A percentile compares a stretch with the other conserved stretches of the same genome.
phyloP scores from a whole-genome alignment of 1,140 invertebrate genomes.

The Aricia agestis region DNA sequence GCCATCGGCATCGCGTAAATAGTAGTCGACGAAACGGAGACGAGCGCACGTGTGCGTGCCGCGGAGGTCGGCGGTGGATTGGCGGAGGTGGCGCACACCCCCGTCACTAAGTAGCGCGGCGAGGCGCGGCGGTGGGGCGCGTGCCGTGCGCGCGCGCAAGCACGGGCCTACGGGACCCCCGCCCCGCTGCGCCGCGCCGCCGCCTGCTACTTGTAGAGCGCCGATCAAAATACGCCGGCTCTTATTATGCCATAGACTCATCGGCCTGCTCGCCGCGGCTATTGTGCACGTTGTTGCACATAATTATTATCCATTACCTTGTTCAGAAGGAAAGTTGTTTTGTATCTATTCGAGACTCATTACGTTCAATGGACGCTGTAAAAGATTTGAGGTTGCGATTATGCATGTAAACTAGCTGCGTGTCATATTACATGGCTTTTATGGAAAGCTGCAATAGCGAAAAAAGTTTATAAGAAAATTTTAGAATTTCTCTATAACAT shows the following conservation, averaged over 20 bases:
- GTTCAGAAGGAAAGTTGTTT: slow-evolving; percentile 60
- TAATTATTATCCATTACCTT: slow-evolving; percentile 74
- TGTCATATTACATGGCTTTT: slow-evolving; percentile 1
- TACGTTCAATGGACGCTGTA: slow-evolving; percentile 57
- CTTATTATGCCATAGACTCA: slow-evolving; percentile 70
- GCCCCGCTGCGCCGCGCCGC: slow-evolving; percentile 34
- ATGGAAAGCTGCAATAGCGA: not conserved
- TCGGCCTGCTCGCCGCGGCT: slow-evolving; percentile 57
- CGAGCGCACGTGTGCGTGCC: slow-evolving; percentile 60
- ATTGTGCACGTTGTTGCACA: slow-evolving; percentile 68
- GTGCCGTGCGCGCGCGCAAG: slow-evolving; percentile 53
- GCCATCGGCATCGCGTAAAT: slow-evolving; percentile 71
- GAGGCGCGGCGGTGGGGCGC: slow-evolving; percentile 55
- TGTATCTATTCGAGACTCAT: slow-evolving; percentile 66
- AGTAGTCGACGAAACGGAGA: slow-evolving; percentile 32
- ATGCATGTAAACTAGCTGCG: slow-evolving; percentile 6
- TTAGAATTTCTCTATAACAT: not conserved
- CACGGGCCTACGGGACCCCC: slow-evolving; percentile 34
- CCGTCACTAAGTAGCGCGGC: slow-evolving; percentile 68
- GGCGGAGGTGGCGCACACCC: slow-evolving; percentile 68
- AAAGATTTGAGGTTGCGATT: slow-evolving; percentile 53
- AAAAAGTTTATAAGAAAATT: not conserved
- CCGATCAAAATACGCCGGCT: slow-evolving; percentile 72
- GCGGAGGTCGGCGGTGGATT: slow-evolving; percentile 69
- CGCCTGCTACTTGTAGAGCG: slow-evolving; percentile 61